Evolutionary conservation across 2,113 vertebrate genomes (phyloP).

Genomic region (Isichthys henryi): DNA sequence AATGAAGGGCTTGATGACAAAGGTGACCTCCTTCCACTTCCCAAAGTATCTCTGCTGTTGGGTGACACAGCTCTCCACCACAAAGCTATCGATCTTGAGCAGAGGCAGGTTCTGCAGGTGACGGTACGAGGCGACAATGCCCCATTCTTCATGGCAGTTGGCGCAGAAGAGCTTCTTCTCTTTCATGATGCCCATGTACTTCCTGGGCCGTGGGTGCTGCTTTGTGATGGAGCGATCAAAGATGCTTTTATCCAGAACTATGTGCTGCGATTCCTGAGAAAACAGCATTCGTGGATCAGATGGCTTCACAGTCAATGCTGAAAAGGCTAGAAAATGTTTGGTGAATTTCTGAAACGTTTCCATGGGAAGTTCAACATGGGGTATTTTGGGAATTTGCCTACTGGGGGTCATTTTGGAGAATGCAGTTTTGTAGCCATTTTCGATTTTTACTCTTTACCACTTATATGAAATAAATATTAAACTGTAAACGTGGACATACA

Average conservation of each 20-base stretch:
- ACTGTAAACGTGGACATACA: background rate
- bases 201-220: constrained; percentile 27
- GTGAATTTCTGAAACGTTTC: background rate
- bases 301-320: background rate
- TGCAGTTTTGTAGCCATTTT: background rate
- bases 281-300: background rate
- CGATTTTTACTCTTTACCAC: background rate
- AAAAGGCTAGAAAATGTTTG: background rate
- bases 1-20: constrained; percentile 52
- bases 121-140: constrained; percentile 55
- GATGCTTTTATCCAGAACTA: constrained; percentile 34
- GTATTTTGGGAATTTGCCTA: background rate
- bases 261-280: constrained; percentile 37
- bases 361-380: background rate
- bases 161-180: constrained; percentile 57
- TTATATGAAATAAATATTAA: background rate
- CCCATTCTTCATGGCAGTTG: constrained; percentile 61
- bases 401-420: background rate
- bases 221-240: constrained; percentile 14
- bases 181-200: constrained; percentile 22
- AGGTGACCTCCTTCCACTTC: constrained; percentile 57
- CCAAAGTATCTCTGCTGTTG: constrained; percentile 32
- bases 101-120: constrained; percentile 57
- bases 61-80: constrained; percentile 46
- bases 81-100: constrained; percentile 68